Conservation (phyloP, 2,797 vertebrate species). For the Manis javanica region DNA sequence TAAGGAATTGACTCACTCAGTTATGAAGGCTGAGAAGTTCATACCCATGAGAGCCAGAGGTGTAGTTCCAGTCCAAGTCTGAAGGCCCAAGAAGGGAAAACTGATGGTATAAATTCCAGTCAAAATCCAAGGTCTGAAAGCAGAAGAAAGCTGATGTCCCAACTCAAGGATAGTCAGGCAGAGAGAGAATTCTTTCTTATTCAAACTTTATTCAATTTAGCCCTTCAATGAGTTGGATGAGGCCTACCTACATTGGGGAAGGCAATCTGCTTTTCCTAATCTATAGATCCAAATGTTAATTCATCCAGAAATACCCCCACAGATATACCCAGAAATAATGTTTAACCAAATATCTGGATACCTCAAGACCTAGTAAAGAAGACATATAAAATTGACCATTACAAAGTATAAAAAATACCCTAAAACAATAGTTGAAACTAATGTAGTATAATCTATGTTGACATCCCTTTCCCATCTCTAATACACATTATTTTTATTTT, state of each 20-base stretch:
- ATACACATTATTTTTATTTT: not conserved
- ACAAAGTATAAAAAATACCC: not conserved
- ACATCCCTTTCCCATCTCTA: not conserved
- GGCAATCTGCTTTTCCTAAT: not conserved
- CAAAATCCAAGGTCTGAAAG: not conserved
- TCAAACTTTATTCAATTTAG: not conserved
- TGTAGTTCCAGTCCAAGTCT: not conserved
- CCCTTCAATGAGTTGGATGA: not conserved
- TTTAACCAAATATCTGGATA: not conserved
- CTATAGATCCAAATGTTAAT: not conserved
- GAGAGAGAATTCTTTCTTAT: not conserved
- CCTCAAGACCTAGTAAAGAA: not conserved
- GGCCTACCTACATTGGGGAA: too few species aligned
- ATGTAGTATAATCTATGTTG: not conserved
- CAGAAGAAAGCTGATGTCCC: not conserved
- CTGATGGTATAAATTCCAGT: not conserved
- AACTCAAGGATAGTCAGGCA: not conserved
- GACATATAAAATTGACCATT: not conserved
- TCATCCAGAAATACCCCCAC: not conserved
- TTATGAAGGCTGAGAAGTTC: not conserved
- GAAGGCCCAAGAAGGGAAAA: not conserved
- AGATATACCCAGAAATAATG: not conserved
- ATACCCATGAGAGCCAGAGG: not conserved
- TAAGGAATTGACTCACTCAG: not conserved
- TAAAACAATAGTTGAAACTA: not conserved